A percentile compares a stretch with the other conserved stretches of the same genome.
Evolutionary conservation across 2,113 vertebrate genomes (phyloP).

Genomic region (Chaenocephalus aceratus): DNA sequence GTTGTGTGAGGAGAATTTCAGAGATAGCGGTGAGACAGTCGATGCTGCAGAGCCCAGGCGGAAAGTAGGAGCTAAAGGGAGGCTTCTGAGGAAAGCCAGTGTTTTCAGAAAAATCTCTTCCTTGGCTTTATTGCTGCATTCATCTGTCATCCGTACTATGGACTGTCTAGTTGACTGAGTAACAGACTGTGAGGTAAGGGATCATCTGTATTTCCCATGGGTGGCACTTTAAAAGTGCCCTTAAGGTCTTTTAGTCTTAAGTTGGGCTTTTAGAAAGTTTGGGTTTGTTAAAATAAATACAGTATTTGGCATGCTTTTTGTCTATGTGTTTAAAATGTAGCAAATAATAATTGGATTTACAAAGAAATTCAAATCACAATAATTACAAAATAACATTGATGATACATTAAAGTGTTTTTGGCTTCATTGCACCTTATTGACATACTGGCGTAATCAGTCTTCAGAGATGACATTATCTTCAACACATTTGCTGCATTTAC

Average conservation of each 20-base stretch:
- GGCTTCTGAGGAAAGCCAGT: slow-evolving; percentile 61
- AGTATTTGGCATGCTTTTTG: not conserved
- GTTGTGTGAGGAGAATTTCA: slow-evolving; percentile 75
- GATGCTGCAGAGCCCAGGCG: slow-evolving; percentile 61
- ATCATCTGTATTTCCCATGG: slow-evolving; percentile 49
- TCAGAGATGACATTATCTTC: slow-evolving; percentile 4
- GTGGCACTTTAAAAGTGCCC: slow-evolving; percentile 23
- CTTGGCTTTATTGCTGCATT: slow-evolving; percentile 56
- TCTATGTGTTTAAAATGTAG: slow-evolving; percentile 6
- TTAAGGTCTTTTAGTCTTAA: slow-evolving; percentile 23
- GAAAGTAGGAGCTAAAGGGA: slow-evolving; percentile 66
- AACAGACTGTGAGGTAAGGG: slow-evolving; percentile 70
- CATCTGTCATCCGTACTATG: slow-evolving; percentile 64
- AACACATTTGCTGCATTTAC: not conserved
- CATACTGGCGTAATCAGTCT: not conserved
- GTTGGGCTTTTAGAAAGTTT: slow-evolving; percentile 34
- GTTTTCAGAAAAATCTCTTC: slow-evolving; percentile 60
- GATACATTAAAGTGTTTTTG: no score
- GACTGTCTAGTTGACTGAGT: slow-evolving; percentile 60
- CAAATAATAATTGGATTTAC: slow-evolving; percentile 1
- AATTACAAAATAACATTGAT: slow-evolving; percentile 16
- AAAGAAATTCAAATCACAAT: not conserved
- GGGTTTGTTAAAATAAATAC: slow-evolving; percentile 2
- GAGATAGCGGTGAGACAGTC: slow-evolving; percentile 71
- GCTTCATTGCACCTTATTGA: not conserved